phyloP scores from a whole-genome alignment of 2,113 vertebrate species.

The Malurus alboscapulatus region DNA sequence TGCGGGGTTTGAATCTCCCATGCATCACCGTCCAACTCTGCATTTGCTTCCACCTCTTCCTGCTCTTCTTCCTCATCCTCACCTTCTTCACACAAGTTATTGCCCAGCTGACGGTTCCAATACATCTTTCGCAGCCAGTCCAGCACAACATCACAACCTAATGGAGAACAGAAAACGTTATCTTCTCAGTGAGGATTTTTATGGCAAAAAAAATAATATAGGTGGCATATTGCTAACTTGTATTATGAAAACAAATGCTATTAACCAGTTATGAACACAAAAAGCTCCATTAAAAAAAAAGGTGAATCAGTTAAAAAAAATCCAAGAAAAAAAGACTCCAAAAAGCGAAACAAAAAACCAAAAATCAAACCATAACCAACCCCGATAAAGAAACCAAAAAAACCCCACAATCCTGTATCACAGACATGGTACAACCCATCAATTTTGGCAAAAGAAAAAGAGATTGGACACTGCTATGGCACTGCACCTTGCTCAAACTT shows the following conservation, averaged over 20 bases:
- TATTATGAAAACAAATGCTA: not conserved
- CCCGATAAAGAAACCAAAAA: not conserved
- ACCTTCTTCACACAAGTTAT: constrained; percentile 75
- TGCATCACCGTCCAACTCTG: constrained; percentile 66
- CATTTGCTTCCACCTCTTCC: not conserved
- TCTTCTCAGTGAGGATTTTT: not conserved
- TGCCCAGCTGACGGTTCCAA: constrained; percentile 90
- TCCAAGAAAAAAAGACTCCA: too few species aligned
- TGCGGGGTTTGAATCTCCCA: constrained; percentile 47
- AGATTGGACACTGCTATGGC: not conserved
- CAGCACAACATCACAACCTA: constrained; percentile 88
- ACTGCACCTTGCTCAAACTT: not conserved
- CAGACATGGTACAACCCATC: not conserved
- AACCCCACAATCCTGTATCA: accelerated
- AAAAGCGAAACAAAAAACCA: not conserved
- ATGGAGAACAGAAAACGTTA: not conserved
- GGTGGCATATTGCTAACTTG: not conserved
- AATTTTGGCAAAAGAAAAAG: not conserved
- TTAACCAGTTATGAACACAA: not conserved
- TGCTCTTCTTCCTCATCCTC: constrained; percentile 75
- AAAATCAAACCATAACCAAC: not conserved
- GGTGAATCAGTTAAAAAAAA: accelerated
- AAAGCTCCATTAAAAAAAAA: not conserved
- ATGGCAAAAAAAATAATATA: not conserved
- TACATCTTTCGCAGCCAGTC: constrained; percentile 92